phyloP scores from a whole-genome alignment of 2,113 vertebrate genomes.

The Scolopax mira region DNA sequence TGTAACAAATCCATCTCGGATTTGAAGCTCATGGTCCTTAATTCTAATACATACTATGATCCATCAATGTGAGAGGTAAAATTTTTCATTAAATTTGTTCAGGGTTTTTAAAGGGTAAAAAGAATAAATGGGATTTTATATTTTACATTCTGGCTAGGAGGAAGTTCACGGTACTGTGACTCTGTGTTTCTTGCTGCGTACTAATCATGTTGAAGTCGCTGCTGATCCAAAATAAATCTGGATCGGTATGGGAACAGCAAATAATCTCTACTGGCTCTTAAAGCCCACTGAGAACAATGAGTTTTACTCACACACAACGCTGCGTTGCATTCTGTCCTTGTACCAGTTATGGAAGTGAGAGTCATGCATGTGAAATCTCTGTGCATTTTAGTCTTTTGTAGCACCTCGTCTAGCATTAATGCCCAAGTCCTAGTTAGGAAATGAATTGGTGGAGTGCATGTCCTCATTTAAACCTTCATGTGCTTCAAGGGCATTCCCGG shows the following conservation, averaged over 20 bases:
- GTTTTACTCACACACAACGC: slow-evolving; percentile 3
- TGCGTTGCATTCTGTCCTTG: neutral
- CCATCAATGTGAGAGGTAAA: neutral
- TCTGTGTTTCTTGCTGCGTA: neutral
- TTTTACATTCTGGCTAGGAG: neutral
- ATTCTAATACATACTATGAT: neutral
- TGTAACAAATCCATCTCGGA: neutral
- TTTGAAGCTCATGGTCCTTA: neutral
- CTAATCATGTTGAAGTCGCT: slow-evolving; percentile 22
- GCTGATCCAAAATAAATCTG: slow-evolving; percentile 62
- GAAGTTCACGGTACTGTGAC: neutral
- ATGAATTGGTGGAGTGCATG: neutral
- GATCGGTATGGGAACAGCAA: slow-evolving; percentile 52
- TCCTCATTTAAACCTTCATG: slow-evolving; percentile 40
- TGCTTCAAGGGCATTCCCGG: neutral
- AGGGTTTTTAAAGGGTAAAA: neutral
- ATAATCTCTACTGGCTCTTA: slow-evolving; percentile 54
- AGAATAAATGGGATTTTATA: neutral
- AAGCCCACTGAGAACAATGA: slow-evolving; percentile 43
- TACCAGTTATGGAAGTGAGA: neutral
- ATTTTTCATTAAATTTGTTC: neutral
- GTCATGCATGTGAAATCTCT: slow-evolving; percentile 1
- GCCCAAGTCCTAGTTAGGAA: slow-evolving; percentile 21
- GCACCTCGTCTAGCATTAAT: neutral
- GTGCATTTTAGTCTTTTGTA: slow-evolving; percentile 31